phyloP scores from a whole-genome alignment of 2,797 vertebrate genomes.

The Amazonetta brasiliensis region DNA sequence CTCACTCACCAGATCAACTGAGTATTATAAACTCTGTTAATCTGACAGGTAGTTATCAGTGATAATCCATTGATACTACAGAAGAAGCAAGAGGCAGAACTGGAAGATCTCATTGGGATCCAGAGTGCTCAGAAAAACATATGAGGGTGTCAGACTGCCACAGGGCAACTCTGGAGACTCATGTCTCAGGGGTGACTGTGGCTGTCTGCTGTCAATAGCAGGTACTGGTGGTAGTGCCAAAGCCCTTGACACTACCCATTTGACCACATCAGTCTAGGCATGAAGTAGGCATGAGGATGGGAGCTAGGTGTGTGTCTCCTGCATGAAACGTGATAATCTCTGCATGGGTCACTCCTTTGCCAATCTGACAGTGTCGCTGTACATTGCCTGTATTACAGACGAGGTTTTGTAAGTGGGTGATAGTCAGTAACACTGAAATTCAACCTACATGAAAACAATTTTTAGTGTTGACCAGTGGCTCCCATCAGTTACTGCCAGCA shows the following conservation, averaged over 20 bases:
- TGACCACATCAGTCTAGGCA: background rate
- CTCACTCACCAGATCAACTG: background rate
- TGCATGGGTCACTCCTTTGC: background rate
- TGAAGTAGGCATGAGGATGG: background rate
- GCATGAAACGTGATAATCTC: background rate
- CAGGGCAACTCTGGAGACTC: background rate
- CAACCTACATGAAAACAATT: background rate
- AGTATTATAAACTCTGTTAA: slow-evolving; percentile 22
- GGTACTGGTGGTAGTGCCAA: background rate
- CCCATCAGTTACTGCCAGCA: background rate
- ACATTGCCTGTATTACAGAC: background rate
- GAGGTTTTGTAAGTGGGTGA: background rate
- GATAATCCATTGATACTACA: background rate
- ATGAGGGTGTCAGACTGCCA: background rate
- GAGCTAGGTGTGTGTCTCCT: background rate
- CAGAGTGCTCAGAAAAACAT: background rate
- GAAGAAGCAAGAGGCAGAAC: background rate
- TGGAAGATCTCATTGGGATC: background rate
- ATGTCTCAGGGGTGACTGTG: background rate
- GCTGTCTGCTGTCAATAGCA: background rate
- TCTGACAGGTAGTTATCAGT: background rate
- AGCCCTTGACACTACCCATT: background rate
- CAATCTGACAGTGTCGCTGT: background rate
- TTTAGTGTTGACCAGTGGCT: background rate
- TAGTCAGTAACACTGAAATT: background rate